Evolutionary conservation across 2,797 vertebrate species (phyloP), one percentile per base, ranked within the genome.

Genomic region (Harpagifer antarcticus): DNA sequence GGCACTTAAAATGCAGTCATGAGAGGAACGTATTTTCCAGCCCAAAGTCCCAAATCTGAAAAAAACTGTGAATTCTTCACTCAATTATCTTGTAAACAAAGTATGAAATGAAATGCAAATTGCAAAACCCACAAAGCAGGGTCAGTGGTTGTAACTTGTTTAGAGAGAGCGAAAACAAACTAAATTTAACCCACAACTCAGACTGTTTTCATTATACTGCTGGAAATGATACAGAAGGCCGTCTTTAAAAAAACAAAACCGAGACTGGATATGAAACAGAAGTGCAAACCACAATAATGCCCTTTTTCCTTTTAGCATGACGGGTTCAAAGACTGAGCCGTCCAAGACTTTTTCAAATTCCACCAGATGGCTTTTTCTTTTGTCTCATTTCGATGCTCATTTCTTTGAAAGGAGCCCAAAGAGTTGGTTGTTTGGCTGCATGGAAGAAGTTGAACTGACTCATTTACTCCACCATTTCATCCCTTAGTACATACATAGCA

Each of bases 181-280:
- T 74, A 85, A 88, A 88, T 75, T 66, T 60, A 87, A 82, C 55
- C 78, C 66, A 55, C 57, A 68, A 78, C 59, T 76, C 86, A 79
- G 74, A 45, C 67, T 76, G 86, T 81, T 89, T 87, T 86, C 85
- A 89, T 89, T 88, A 87, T 67, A 82, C 62, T 45, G 19, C 60
- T 86, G 89, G 86, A 89, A 73, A 68, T 67, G 20, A 70, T 53
- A 78, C 74, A 82, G 71, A 74, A 70, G 70, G 27, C n/a, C 31
- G 40, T 56, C 20, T 59, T 58, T 5, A 1, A 23, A 61, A 37
- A 8, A 37, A 33, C 2, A n/a, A 37, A 23, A 62, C 13, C 14
- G 55, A 77, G 19, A 72, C 59, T 72, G 78, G 72, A 85, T 82
- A 78, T 73, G 73, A 86, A 89, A 79, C 89, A 77, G 85, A 72